phyloP scores from a whole-genome alignment of 2,888 invertebrate species.

The Platypus cylindrus region DNA sequence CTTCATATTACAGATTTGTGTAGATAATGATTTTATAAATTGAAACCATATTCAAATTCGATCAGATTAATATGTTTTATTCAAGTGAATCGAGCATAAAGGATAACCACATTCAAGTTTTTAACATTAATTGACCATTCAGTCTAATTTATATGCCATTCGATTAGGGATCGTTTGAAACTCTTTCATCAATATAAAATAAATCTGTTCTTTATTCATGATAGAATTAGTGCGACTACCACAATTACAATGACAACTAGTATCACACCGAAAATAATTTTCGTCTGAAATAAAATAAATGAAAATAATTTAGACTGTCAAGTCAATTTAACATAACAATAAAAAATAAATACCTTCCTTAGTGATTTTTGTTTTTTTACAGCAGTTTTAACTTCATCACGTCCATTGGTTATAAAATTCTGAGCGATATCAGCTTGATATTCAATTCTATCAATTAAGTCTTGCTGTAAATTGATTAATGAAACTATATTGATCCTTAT shows the following conservation, averaged over 20 bases:
- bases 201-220: too few relatives aligned
- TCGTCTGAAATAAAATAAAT: slow-evolving; percentile 31
- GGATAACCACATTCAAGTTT: too few relatives aligned
- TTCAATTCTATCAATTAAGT: slow-evolving; percentile 51
- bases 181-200: too few relatives aligned
- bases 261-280: slow-evolving; percentile 30
- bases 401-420: slow-evolving; percentile 45
- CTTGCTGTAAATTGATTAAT: slow-evolving; percentile 41
- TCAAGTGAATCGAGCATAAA: too few relatives aligned
- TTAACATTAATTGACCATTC: too few relatives aligned
- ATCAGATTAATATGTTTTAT: too few relatives aligned
- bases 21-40: too few relatives aligned
- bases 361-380: slow-evolving; percentile 37
- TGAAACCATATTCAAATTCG: too few relatives aligned
- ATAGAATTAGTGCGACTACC: slow-evolving; percentile 26
- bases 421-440: slow-evolving; percentile 50
- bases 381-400: slow-evolving; percentile 41
- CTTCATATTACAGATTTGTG: too few relatives aligned
- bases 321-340: background rate
- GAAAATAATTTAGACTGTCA: background rate
- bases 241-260: slow-evolving; percentile 27
- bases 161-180: too few relatives aligned
- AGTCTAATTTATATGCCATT: too few relatives aligned
- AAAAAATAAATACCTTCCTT: slow-evolving; percentile 39
- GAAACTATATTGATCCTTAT: background rate